Evolutionary conservation across 2,113 vertebrate genomes (phyloP).

Genomic region (Chamaetylas fuelleborni): DNA sequence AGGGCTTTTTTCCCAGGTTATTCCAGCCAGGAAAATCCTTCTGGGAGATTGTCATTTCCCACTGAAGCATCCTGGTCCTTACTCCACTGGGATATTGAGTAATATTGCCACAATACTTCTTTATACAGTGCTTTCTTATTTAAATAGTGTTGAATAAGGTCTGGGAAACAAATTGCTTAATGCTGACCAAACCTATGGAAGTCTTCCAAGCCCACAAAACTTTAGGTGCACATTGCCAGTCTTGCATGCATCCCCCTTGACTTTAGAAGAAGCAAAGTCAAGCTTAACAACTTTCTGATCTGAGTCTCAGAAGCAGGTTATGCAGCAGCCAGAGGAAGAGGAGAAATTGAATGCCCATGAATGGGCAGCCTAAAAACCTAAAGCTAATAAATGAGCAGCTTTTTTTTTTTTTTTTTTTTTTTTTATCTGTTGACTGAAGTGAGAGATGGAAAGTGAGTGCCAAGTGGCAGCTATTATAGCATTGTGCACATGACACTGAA

Average conservation of each 20-base stretch:
- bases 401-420: neutral
- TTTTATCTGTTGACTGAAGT: neutral
- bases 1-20: rapidly evolving
- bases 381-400: neutral
- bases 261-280: neutral
- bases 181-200: neutral
- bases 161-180: neutral
- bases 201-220: neutral
- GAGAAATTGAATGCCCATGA: neutral
- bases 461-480: constrained; percentile 31
- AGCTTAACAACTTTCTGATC: neutral
- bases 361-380: neutral
- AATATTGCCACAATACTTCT: neutral
- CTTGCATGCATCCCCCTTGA: neutral
- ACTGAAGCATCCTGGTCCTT: neutral
- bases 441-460: constrained; percentile 15
- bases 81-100: rapidly evolving
- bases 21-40: neutral
- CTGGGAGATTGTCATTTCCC: neutral
- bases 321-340: neutral
- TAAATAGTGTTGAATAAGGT: neutral
- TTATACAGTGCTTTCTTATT: neutral
- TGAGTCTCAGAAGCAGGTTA: neutral
- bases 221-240: neutral
- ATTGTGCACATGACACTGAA: neutral